Evolutionary conservation across 2,888 invertebrate genomes (phyloP), one percentile per base, ranked within the genome.

Genomic region (Notodonta ziczac): DNA sequence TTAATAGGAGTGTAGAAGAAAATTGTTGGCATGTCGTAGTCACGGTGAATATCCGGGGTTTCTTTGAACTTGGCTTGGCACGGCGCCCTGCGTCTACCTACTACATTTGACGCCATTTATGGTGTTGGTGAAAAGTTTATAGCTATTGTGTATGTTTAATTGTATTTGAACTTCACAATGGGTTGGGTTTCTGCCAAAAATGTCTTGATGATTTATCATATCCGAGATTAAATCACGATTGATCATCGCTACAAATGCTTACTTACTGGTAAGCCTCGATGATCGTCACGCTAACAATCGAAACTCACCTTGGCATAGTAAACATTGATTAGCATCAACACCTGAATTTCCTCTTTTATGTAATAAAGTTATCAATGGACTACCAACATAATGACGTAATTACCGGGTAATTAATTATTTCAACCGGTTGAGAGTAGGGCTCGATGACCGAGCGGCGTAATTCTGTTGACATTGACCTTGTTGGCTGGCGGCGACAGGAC

Each of bases 211-310:
- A 13, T 8, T n/a, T 12, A 52, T 4, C 8, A 39, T 14, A 3
- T 39, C 13, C 13, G 2, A 54, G 39, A 39, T 39, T 8, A 54
- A 14, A 54, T 54, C 54, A 39, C 54, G 39, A 13, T 40, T 54
- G 39, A 39, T 54, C 54, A 54, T 54, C 54, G 54, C 54, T 39
- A 14, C n/a, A 54, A 54, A 54, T 53, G 39, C 4, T 32, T 3
- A 39, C 39, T 54, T 54, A 14, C 39, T 52, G 24, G 50, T 50
- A 52, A 52, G 32, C 32, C 13, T 12, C 5, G 32, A 16, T 14
- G 50, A 16, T 50, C 50, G 16, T 16, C 8, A 12, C 10, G 48
- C 2, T 7, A 48, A 7, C n/a, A 14, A 48, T 48, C 14, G 44
- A 24, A 40, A 40, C n/a, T n/a, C 13, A 5, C 46, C 46, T n/a